Base-by-base conservation (phyloP, 2,888 invertebrate genomes). In the Brachyopa scutellaris region DNA sequence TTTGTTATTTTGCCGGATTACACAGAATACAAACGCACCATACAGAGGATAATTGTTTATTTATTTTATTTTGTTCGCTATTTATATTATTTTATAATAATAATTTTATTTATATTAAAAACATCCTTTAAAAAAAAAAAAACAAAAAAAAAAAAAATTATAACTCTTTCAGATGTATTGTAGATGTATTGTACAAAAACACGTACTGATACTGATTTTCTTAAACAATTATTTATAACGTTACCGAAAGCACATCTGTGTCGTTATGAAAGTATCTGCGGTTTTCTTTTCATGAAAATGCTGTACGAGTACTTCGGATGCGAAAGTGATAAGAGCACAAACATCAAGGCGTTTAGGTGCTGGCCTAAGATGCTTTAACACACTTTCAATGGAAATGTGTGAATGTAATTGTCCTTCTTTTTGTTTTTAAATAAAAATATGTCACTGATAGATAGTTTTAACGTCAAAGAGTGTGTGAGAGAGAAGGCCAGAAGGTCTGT, bases 151-250 rank as follows among this genome's bases (percentile, higher is more conserved):
- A n/a, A n/a, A n/a, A n/a, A n/a, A n/a, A n/a, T n/a, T n/a, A 19
- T 17, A 26, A 1, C 4, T 26, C n/a, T 5, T 5, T 7, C 13
- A n/a, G n/a, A 36, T 70, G 13, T 13, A 36, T 11, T 36, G n/a
- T 36, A 11, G n/a, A 6, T 4, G 1, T n/a, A 9, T 36, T 3
- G 36, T 5, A 11, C 8, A 15, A 2, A 66, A 53, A 42, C 21
- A 51, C 33, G 26, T n/a, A 61, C 67, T 59, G 29, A 59, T 1
- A 11, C 36, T 1, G n/a, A 5, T 38, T 15, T 19, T 17, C 29
- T 49, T 57, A 42, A 11, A 42, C 49, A 76, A 49, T 78, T 13
- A 76, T 64, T 80, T 64, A 53, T 49, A 69, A 80, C 57, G 69
- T 40, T 69, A 45, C 51, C 74, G 49, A 45, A 51, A 59, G 42